Evolutionary conservation across 2,888 invertebrate species (phyloP).

Genomic region (Iselma pallidipennis): DNA sequence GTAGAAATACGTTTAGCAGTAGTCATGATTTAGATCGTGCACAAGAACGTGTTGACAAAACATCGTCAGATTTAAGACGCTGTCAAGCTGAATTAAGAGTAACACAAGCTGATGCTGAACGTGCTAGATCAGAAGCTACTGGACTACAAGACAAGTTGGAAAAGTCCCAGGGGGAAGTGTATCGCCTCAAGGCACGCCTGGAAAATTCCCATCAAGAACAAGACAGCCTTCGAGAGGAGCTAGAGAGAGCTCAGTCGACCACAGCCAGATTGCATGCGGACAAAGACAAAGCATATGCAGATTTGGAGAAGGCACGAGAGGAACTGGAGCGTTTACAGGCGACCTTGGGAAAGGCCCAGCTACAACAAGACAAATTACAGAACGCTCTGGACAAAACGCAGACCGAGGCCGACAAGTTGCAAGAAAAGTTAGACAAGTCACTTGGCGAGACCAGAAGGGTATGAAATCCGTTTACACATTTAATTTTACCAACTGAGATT

Average conservation of each 20-base stretch:
- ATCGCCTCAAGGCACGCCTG: conserved; percentile 88
- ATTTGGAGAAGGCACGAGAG: conserved; percentile 84
- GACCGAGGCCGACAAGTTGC: conserved; percentile 86
- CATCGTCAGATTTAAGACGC: conserved; percentile 79
- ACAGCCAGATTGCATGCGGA: conserved; percentile 86
- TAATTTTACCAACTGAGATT: background rate
- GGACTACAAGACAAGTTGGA: conserved; percentile 90
- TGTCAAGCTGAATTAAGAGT: conserved; percentile 90
- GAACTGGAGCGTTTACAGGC: conserved; percentile 88
- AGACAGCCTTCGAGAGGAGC: conserved; percentile 89
- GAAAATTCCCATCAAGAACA: conserved; percentile 96
- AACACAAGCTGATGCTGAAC: conserved; percentile 88
- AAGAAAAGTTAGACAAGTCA: conserved; percentile 84
- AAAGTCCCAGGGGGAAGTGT: conserved; percentile 93
- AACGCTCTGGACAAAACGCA: conserved; percentile 87
- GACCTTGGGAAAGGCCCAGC: conserved; percentile 86
- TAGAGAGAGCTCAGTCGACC: conserved; percentile 83
- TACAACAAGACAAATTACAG: conserved; percentile 90
- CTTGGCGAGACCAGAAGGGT: conserved; percentile 82
- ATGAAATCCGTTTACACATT: conserved; percentile 43
- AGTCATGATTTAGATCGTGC: conserved; percentile 73
- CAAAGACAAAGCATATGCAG: conserved; percentile 77
- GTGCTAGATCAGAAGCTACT: conserved; percentile 80
- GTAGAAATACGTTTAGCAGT: conserved; percentile 79
- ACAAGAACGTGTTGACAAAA: conserved; percentile 85